These are phyloP conservation scores for Phycodurus eques DNA, from an alignment of 2,113 vertebrate genomes.

Conservation along the genomic window DNA sequence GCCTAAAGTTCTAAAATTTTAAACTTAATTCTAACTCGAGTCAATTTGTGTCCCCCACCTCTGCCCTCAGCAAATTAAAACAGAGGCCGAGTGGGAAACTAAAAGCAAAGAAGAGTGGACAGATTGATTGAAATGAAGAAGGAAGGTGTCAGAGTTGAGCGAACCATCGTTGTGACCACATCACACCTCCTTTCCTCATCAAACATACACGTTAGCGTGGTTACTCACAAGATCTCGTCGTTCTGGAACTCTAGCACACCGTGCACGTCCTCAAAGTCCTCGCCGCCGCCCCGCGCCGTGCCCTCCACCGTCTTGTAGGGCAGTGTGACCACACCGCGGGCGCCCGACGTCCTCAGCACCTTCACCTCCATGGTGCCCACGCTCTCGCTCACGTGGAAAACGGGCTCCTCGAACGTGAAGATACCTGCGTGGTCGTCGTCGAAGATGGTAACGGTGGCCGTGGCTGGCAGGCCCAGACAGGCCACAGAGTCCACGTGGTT, in stretches of 20 bases:
- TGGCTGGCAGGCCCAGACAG: conserved; percentile 82
- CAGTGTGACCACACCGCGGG: conserved; percentile 89
- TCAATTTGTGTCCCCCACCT: not conserved
- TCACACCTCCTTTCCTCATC: conserved; percentile 30
- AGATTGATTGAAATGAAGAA: conserved; percentile 22
- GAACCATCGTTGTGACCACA: conserved; percentile 35
- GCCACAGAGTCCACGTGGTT: conserved; percentile 80
- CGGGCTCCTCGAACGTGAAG: conserved; percentile 95
- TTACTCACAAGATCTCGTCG: conserved; percentile 97
- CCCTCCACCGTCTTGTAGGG: conserved; percentile 97
- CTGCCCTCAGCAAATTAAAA: conserved; percentile 5
- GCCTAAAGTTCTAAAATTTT: not conserved
- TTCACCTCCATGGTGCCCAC: conserved; percentile 96
- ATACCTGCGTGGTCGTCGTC: conserved; percentile 97
- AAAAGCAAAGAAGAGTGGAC: conserved; percentile 9
- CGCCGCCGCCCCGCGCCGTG: conserved; percentile 87
- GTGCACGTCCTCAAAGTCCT: conserved; percentile 93
- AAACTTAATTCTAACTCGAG: not conserved
- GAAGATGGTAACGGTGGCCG: conserved; percentile 94
- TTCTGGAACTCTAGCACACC: conserved; percentile 97
- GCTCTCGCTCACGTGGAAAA: conserved; percentile 91
- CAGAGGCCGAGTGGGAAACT: conserved; percentile 10
- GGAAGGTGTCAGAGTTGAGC: not conserved
- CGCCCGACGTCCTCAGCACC: conserved; percentile 94
- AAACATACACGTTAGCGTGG: conserved; percentile 1